phyloP scores from a whole-genome alignment of 2,797 vertebrate species.

The Coilia nasus region DNA sequence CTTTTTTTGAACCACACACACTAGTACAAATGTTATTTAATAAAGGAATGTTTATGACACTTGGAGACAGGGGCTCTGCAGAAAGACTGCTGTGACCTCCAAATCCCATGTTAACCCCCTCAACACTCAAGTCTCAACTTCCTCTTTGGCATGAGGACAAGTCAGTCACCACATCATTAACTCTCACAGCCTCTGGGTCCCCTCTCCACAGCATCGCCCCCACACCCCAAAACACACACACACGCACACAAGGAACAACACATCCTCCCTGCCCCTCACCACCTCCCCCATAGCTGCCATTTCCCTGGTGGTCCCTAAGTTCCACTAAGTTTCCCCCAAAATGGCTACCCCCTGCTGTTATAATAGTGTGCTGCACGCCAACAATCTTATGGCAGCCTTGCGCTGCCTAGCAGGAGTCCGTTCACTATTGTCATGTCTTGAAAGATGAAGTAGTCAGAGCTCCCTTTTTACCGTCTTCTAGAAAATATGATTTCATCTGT shows the following conservation, averaged over 20 bases:
- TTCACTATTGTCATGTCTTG: background rate
- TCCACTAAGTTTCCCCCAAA: background rate
- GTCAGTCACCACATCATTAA: slow-evolving; percentile 38
- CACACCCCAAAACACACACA: too few relatives aligned
- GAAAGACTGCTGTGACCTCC: slow-evolving; percentile 29
- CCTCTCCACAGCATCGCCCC: background rate
- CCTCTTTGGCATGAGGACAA: slow-evolving; percentile 25
- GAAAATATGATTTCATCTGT: background rate
- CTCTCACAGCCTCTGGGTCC: slow-evolving; percentile 19
- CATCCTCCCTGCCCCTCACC: background rate
- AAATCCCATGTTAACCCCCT: slow-evolving; percentile 26
- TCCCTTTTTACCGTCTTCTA: background rate
- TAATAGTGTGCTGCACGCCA: slow-evolving; percentile 36
- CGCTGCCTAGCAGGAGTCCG: background rate
- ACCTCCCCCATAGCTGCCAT: slow-evolving; percentile 14
- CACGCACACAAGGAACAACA: too few relatives aligned
- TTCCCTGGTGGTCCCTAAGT: slow-evolving; percentile 6
- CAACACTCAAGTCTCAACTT: slow-evolving; percentile 33
- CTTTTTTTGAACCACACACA: slow-evolving; percentile 22
- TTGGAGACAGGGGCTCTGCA: slow-evolving; percentile 18
- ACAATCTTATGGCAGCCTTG: slow-evolving; percentile 38
- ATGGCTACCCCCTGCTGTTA: slow-evolving; percentile 33
- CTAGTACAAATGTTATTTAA: slow-evolving; percentile 32
- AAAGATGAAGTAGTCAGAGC: background rate
- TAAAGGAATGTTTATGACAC: slow-evolving; percentile 28